Evolutionary conservation across 2,888 invertebrate genomes (phyloP).

Genomic region (Serripes groenlandicus): DNA sequence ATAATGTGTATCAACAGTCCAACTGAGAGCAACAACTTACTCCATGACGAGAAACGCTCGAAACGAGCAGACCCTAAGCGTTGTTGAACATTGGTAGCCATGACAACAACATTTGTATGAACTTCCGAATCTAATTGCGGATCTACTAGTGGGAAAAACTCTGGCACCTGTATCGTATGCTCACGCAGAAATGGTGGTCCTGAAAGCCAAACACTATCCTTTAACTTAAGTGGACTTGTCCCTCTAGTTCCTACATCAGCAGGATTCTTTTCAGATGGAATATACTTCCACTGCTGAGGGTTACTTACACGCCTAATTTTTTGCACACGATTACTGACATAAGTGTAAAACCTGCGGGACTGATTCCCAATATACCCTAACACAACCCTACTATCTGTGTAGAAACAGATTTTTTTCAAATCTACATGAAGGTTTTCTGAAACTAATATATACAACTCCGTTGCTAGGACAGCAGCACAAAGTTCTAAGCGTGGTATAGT

Average conservation of each 20-base stretch:
- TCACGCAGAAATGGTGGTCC: conserved; percentile 26
- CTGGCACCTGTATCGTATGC: too few species aligned
- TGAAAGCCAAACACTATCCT: conserved; percentile 40
- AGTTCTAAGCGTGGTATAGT: conserved; percentile 64
- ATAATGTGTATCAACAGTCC: conserved; percentile 26
- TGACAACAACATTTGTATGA: conserved; percentile 7
- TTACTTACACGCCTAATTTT: conserved; percentile 27
- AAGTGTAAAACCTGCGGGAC: conserved; percentile 58
- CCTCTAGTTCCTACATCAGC: conserved; percentile 55
- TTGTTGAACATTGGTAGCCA: conserved; percentile 11
- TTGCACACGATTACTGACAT: conserved; percentile 61
- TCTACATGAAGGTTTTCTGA: conserved; percentile 22
- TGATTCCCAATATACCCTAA: conserved; percentile 59
- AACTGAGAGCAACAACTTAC: conserved; percentile 13
- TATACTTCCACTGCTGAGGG: conserved; percentile 59
- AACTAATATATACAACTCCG: conserved; percentile 29
- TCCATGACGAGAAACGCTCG: conserved; percentile 29
- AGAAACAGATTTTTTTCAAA: conserved; percentile 33
- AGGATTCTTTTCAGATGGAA: conserved; percentile 50
- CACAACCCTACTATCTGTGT: conserved; percentile 62
- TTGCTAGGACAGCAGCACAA: conserved; percentile 53
- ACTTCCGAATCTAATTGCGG: conserved; percentile 30
- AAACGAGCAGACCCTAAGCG: conserved; percentile 12
- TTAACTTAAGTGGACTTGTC: conserved; percentile 1
- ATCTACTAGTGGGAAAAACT: conserved; percentile 28